phyloP scores from a whole-genome alignment of 1,140 invertebrate genomes.

The Drosophila pandora region DNA sequence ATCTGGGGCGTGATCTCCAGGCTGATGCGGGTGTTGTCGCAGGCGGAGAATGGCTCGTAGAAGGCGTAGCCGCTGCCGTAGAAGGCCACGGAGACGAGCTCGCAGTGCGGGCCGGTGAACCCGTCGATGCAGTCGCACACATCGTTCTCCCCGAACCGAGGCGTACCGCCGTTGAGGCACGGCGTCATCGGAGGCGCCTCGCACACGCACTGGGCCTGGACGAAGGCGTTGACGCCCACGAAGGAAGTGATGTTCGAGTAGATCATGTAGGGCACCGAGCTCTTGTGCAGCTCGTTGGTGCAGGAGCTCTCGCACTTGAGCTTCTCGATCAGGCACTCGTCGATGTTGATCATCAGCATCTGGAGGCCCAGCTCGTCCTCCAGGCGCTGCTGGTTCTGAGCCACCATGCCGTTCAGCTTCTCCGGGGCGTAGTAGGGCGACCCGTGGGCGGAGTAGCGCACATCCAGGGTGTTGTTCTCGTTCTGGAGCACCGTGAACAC shows the following conservation, averaged over 20 bases:
- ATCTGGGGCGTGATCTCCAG: constrained; percentile 91
- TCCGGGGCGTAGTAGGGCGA: constrained; percentile 95
- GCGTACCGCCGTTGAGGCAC: constrained; percentile 90
- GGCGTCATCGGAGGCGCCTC: constrained; percentile 84
- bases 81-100: constrained; percentile 94
- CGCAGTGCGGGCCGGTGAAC: constrained; percentile 94
- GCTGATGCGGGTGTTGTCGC: constrained; percentile 90
- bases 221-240: constrained; percentile 92
- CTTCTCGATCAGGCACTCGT: constrained; percentile 92
- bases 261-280: constrained; percentile 89
- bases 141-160: constrained; percentile 84
- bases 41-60: constrained; percentile 91
- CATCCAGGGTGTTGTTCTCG: constrained; percentile 88
- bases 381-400: constrained; percentile 87
- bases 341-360: constrained; percentile 93
- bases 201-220: constrained; percentile 91
- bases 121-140: constrained; percentile 88
- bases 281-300: constrained; percentile 89
- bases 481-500: constrained; percentile 93
- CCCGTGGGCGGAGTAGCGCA: constrained; percentile 95
- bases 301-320: constrained; percentile 89
- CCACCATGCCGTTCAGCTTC: constrained; percentile 92
- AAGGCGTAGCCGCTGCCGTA: constrained; percentile 94
- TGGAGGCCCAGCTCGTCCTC: constrained; percentile 89
- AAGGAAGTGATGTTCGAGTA: constrained; percentile 96